Base-by-base conservation (phyloP, 2,113 vertebrate species). In the Pomatorhinus ruficollis region DNA sequence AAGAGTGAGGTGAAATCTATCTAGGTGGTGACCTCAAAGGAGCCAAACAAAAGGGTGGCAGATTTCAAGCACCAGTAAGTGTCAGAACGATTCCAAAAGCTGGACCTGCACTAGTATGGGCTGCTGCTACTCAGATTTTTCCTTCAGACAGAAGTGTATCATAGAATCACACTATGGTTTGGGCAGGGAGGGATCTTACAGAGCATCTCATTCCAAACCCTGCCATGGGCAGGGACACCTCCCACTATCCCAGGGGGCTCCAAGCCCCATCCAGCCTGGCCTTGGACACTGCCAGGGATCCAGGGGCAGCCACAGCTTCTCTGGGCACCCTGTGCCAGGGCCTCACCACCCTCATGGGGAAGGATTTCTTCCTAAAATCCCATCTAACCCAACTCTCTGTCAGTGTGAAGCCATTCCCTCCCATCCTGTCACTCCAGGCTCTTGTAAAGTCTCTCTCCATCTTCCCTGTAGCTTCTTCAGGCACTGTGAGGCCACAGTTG, bases 401-500 rank as follows among this genome's bases (percentile, higher is more conserved):
- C 54, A 69, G 0, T 37, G 0, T 5, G 39, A 77, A 28, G 1
- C 27, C 54, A 28, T 45, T 53, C 8, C 28, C 21, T 4, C 1
- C 0, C 31, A 3, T n/a, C 23, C 63, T 45, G 33, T 19, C 54
- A 1, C 45, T 69, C 37, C 83, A 87, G 3, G 1, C 5, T 1
- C 37, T 11, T 19, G 11, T 8, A 6, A 50, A 11, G 3, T 39
- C 37, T 19, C 45, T 39, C 52, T n/a, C 18, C 50, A 42, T 37
- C 9, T 44, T 10, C 3, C 22, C 2, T 50, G 15, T 0, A 10
- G 37, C 5, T 14, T 12, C 37, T 22, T n/a, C 59, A 72, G 52
- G 18, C 16, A 0, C 59, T n/a, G 10, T 0, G 3, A 52, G 10
- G 15, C 10, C 68, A 66, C 52, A 17, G 0, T 1, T 12, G 24